Conservation (phyloP, 2,113 vertebrate species). For the Cranoglanis bouderius region DNA sequence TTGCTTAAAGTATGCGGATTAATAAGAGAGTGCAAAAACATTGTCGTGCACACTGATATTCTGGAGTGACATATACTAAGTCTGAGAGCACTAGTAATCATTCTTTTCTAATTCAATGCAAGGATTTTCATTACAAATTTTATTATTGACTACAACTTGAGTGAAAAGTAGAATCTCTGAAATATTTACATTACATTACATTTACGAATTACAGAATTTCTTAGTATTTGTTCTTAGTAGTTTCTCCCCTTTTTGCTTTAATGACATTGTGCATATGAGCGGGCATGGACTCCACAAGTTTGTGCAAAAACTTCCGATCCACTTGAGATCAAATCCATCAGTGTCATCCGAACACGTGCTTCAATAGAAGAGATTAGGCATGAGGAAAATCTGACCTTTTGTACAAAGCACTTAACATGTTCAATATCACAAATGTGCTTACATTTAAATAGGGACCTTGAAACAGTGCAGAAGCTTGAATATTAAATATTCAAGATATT, state of each 20-base stretch:
- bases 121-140: not conserved
- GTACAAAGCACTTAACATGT: not conserved
- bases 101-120: not conserved
- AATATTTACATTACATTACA: not conserved
- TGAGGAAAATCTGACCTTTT: not conserved
- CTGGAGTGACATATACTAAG: not conserved
- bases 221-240: not conserved
- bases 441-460: not conserved
- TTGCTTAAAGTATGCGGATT: not conserved
- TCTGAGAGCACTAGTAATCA: not conserved
- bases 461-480: too few species aligned
- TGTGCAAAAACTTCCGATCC: not conserved
- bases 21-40: not conserved
- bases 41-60: not conserved
- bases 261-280: not conserved
- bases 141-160: not conserved
- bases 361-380: not conserved
- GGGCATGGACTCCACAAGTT: not conserved
- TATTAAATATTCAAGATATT: too few species aligned
- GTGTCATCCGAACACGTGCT: not conserved
- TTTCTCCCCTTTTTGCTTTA: not conserved
- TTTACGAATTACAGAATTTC: not conserved
- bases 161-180: not conserved
- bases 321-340: not conserved
- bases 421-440: not conserved